Evolutionary conservation across 2,797 vertebrate genomes (phyloP), one percentile per base, ranked within the genome.

Genomic region (Falco peregrinus): DNA sequence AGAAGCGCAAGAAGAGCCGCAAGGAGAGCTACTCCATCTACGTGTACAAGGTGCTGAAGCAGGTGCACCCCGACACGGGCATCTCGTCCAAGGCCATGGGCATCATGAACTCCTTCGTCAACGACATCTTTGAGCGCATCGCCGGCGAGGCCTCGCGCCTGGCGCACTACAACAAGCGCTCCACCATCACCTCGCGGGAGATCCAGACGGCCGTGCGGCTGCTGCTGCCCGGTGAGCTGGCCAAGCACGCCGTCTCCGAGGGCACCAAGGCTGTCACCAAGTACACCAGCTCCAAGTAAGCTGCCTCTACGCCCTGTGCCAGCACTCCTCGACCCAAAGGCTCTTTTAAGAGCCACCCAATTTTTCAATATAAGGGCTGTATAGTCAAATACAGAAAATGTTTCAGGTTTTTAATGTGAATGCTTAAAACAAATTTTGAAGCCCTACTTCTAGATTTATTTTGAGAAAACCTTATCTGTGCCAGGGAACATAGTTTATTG

Each of bases 181-280:
- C 98, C 47, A 98, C 98, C 96, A 98, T 98, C 97, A 98, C 41
- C 41, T 43, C 41, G 41, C 41, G 41, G 41, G 41, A 43, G 41
- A 43, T 43, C 41, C 41, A 43, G 41, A 43, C 41, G 41, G 41
- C 41, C 41, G 41, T 43, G 41, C 41, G 41, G 41, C 41, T 43
- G 13, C 41, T 43, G 41, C 41, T 43, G 41, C 41, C 41, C 41
- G 41, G 41, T 16, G 41, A 43, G 41, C 41, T 43, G 41, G 41
- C 41, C 41, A 43, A 43, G 73, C 98, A 98, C 81, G 98, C 98
- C 6, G 98, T 99, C 64, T 98, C 98, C 1, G 98, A 99, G 94
- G 98, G 98, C 70, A 98, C 98, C 59, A 98, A 99, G 97, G 98
- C 98, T 0, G 98, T 98, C 37, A 98, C 98, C 94, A 99, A 99